Evolutionary conservation across 2,888 invertebrate species (phyloP), one percentile per base, ranked within the genome.

Genomic region (Archips xylosteana): DNA sequence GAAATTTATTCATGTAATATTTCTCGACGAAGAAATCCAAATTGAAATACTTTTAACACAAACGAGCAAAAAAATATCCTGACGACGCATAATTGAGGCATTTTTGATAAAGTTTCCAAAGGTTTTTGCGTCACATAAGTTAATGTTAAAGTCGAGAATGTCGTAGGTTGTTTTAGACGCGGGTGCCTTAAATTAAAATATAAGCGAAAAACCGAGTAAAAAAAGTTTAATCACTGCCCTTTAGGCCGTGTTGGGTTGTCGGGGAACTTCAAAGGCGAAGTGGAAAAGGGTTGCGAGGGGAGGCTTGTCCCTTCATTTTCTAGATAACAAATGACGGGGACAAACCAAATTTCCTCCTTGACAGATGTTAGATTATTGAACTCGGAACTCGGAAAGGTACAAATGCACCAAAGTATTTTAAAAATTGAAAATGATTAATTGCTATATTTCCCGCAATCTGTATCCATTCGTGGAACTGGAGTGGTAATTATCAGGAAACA

Each of bases 271-370:
- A 77, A 78, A 76, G 74, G 73, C 68, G 65, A 66, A 62, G 66
- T 68, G 70, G 71, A 70, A 75, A 74, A 74, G 75, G 75, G 71
- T 68, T 61, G 75, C 64, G 65, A 57, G 74, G 75, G 76, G 76
- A 60, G 74, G 61, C 59, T 70, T 76, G 77, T 75, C 75, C 70
- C 79, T 68, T 79, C 77, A 77, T 78, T 79, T 82, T 76, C 75
- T 73, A 78, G 79, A 81, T 81, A 80, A 80, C 78, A 81, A 80
- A 81, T 79, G 81, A 80, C 77, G 76, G 75, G 76, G 78, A 78
- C 80, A 78, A 78, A 77, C 76, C 77, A 75, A 77, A 78, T 77
- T 77, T 75, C 71, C 77, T 75, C 72, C 75, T 75, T 77, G 78
- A 78, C 78, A 77, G 74, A 74, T 75, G 78, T 63, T 77, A 67